Percentiles rank a stretch among this genome's conserved stretches.
Conservation (phyloP, 2,797 vertebrate genomes). For the Gambelia wislizenii region DNA sequence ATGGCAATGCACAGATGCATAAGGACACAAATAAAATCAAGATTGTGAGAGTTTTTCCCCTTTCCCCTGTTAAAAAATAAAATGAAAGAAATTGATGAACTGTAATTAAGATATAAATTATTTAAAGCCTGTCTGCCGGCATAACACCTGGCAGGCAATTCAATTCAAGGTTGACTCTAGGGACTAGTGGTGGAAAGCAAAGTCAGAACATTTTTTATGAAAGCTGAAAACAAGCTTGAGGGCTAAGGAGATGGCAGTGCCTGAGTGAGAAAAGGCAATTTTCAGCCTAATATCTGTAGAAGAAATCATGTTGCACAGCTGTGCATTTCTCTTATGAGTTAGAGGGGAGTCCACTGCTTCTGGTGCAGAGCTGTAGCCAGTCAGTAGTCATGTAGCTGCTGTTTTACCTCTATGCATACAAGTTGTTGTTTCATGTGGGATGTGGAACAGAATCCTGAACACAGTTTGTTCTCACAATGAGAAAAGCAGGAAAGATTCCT, state of each 20-base stretch:
- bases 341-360: slow-evolving; percentile 8
- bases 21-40: slow-evolving; percentile 61
- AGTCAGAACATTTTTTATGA: slow-evolving; percentile 68
- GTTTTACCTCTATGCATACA: slow-evolving; percentile 22
- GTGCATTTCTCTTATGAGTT: slow-evolving; percentile 48
- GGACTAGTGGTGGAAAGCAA: slow-evolving; percentile 66
- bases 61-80: background rate
- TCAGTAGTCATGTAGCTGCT: slow-evolving; percentile 7
- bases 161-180: slow-evolving; percentile 64
- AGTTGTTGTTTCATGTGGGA: background rate
- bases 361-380: slow-evolving; percentile 54
- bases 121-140: slow-evolving; percentile 70
- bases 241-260: slow-evolving; percentile 53
- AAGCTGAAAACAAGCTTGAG: slow-evolving; percentile 59
- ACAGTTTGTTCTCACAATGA: background rate
- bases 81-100: slow-evolving; percentile 74
- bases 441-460: background rate
- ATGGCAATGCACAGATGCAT: too few species aligned
- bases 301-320: slow-evolving; percentile 55
- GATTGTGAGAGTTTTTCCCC: slow-evolving; percentile 37
- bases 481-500: background rate
- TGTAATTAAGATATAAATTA: slow-evolving; percentile 81
- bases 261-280: slow-evolving; percentile 62
- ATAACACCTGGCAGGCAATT: slow-evolving; percentile 71
- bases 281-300: slow-evolving; percentile 67